Evolutionary conservation across 1,140 invertebrate genomes (phyloP), one percentile per base, ranked within the genome.

Genomic region (Drusus annulatus): DNA sequence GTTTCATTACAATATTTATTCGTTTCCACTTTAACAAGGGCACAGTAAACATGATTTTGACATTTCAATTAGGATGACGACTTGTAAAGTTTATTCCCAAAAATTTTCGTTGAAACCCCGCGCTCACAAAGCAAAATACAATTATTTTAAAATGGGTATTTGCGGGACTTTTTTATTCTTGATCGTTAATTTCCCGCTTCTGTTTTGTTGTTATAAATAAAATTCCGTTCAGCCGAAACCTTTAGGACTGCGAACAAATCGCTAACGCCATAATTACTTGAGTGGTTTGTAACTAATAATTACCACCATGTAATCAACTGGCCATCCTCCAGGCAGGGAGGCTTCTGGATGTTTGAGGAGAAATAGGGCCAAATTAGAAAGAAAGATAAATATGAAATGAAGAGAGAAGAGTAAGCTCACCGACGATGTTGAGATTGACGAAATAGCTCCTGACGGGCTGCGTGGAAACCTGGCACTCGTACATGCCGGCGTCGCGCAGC

Each of bases 381-480:
- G 31, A 36, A 36, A 36, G 31, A 36, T 4, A 4, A 7, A 36
- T 36, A 0, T 36, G 0, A 6, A 45, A 2, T 2, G 1, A 45
- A 13, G 10, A 45, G 36, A 45, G 0, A 58, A 60, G 2, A 13
- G 23, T 5, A 0, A 6, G 92, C 94, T 94, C 86, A 95, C 94
- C 94, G 83, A 95, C 93, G 81, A 95, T 93, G 85, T 94, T 93
- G 83, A 96, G 90, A 80, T 91, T 92, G 80, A 95, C 93, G 87
- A 95, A 95, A 89, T 94, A 94, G 85, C 93, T 94, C 84, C 93
- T 91, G 83, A 95, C 94, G 17, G 94, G 94, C 87, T 95, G 94
- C 77, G 96, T 96, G 86, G 94, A 95, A 83, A 97, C 94, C 90
- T 97, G 96, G 87, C 96, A 97, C 88, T 96, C 95, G 89, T 96